These are phyloP conservation scores for Pomatostomus ruficeps DNA, from an alignment of 2,113 vertebrate species.

Conservation along the genomic window DNA sequence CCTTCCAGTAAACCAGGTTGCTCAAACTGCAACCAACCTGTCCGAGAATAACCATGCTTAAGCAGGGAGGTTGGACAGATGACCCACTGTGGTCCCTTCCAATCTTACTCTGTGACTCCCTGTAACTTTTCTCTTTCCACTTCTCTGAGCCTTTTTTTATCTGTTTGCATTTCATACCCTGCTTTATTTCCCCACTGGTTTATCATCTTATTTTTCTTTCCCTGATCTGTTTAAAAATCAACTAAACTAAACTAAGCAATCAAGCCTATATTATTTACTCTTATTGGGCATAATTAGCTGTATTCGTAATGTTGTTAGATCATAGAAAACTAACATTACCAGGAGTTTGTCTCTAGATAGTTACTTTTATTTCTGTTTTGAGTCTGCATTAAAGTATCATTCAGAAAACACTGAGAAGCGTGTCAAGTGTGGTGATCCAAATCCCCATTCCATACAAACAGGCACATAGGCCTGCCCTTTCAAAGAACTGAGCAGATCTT, in stretches of 20 bases:
- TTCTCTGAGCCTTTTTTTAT: neutral
- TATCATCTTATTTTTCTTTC: neutral
- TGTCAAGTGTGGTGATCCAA: fast-evolving
- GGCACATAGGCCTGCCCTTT: neutral
- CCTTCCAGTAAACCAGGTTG: neutral
- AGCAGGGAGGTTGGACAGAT: neutral
- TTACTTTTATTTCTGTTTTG: neutral
- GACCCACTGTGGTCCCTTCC: neutral
- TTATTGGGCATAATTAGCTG: neutral
- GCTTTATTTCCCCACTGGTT: neutral
- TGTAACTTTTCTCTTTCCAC: neutral
- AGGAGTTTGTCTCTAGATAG: neutral
- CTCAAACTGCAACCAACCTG: neutral
- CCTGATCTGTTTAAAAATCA: neutral
- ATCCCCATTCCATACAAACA: neutral
- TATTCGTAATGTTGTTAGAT: neutral
- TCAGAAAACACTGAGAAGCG: neutral
- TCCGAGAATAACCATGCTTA: too few relatives aligned
- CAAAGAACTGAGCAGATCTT: neutral
- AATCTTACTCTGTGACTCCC: neutral
- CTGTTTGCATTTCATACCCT: neutral
- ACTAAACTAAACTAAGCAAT: neutral
- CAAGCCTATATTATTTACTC: neutral
- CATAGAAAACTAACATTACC: neutral
- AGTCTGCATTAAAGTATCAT: neutral